Evolutionary conservation across 2,888 invertebrate genomes (phyloP).

Genomic region (Melanostoma mellinum): DNA sequence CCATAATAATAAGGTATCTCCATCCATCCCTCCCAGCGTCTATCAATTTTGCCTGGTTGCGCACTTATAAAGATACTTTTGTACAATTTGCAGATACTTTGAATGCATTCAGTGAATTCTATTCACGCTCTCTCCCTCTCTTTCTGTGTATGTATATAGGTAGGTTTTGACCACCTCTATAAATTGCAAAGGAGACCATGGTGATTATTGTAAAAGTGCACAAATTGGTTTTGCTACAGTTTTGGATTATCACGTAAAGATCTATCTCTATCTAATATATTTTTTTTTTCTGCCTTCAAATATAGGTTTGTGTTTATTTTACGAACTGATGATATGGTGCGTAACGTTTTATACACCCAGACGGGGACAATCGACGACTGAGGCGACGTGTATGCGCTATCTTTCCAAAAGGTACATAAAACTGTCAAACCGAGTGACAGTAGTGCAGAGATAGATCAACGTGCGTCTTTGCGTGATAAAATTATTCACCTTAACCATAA

Average conservation of each 20-base stretch:
- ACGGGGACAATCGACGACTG: no score
- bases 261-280: constrained; percentile 22
- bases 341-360: constrained; percentile 19
- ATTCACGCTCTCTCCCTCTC: constrained; percentile 35
- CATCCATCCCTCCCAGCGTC: constrained; percentile 1
- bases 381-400: no score
- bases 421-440: constrained; percentile 35
- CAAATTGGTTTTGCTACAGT: constrained; percentile 73
- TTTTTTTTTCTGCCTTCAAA: constrained; percentile 9
- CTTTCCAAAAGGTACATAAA: constrained; percentile 1
- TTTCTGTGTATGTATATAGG: not conserved
- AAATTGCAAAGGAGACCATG: constrained; percentile 18
- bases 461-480: constrained; percentile 39
- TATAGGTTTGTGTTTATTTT: constrained; percentile 4
- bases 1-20: constrained; percentile 63
- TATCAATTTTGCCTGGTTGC: not conserved
- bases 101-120: constrained; percentile 56
- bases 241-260: constrained; percentile 72
- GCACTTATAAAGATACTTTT: constrained; percentile 21
- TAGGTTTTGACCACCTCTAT: not conserved
- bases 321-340: constrained; percentile 22
- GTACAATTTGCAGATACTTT: constrained; percentile 53
- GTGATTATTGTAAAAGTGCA: constrained; percentile 71
- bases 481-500: constrained; percentile 65
- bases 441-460: constrained; percentile 36